These are phyloP conservation scores for Epinephelus malabaricus DNA, from an alignment of 2,797 vertebrate genomes.

Conservation along the genomic window DNA sequence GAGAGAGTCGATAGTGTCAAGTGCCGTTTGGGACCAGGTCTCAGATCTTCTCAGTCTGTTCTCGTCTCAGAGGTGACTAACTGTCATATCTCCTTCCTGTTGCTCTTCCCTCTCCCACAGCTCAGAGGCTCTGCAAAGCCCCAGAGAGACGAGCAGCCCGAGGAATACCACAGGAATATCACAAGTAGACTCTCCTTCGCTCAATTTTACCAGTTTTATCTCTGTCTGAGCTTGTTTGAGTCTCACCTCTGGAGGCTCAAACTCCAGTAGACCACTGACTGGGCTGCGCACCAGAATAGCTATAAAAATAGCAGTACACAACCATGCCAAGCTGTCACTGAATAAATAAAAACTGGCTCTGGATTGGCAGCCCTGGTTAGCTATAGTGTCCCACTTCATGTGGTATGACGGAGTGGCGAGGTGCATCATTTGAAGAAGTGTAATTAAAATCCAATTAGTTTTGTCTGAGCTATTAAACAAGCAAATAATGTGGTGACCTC, in stretches of 20 bases:
- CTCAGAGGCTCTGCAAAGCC: conserved; percentile 63
- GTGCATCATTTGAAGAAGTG: conserved; percentile 21
- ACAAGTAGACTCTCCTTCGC: conserved; percentile 56
- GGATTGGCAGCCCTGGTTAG: conserved; percentile 43
- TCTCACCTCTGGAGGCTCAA: conserved; percentile 57
- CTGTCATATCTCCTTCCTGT: conserved; percentile 68
- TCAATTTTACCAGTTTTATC: conserved; percentile 62
- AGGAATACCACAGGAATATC: conserved; percentile 70
- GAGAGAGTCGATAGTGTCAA: conserved; percentile 44
- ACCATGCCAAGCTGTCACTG: conserved; percentile 47
- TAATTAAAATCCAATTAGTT: conserved; percentile 47
- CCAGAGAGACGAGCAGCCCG: conserved; percentile 59
- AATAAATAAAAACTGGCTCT: conserved; percentile 62
- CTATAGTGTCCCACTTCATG: conserved; percentile 51
- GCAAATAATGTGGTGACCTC: conserved; percentile 21
- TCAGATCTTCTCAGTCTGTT: conserved; percentile 65
- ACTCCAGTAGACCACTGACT: conserved; percentile 57
- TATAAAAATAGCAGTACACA: conserved; percentile 63
- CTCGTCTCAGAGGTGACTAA: conserved; percentile 67
- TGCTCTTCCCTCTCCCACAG: conserved; percentile 60
- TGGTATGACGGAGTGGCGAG: conserved; percentile 10
- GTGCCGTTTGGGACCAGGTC: conserved; percentile 63
- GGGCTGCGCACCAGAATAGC: conserved; percentile 57
- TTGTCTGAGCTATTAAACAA: conserved; percentile 43
- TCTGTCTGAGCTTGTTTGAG: conserved; percentile 56